Evolutionary conservation across 2,797 vertebrate species (phyloP).

Genomic region (Uromys caudimaculatus): DNA sequence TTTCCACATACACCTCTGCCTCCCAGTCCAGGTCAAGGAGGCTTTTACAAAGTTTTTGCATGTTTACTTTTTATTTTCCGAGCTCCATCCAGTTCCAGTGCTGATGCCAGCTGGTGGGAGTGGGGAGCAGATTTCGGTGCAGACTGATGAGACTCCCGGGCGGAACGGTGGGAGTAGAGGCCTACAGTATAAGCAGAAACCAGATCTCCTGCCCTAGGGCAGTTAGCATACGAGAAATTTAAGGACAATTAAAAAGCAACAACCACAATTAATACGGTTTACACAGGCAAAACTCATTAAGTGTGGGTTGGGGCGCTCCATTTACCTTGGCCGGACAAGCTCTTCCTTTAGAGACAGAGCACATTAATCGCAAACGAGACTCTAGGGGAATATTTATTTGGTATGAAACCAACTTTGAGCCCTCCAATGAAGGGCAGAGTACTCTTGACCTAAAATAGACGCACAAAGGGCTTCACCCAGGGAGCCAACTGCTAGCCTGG

Average conservation of each 20-base stretch:
- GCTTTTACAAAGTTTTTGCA: not conserved
- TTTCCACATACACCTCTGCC: not conserved
- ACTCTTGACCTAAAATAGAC: not conserved
- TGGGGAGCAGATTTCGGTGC: not conserved
- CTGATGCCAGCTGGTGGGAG: not conserved
- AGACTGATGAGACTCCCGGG: not conserved
- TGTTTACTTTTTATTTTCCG: not conserved
- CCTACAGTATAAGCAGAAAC: conserved; percentile 70
- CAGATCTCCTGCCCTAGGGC: conserved; percentile 68
- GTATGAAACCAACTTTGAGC: not conserved
- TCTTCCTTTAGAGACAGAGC: conserved; percentile 44
- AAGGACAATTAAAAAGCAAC: conserved; percentile 77
- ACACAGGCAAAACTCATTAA: conserved; percentile 78
- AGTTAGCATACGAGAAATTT: conserved; percentile 60
- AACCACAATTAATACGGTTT: conserved; percentile 72
- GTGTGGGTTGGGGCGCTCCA: conserved; percentile 16
- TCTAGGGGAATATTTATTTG: conserved; percentile 19
- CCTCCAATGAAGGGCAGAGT: not conserved
- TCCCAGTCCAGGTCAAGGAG: not conserved
- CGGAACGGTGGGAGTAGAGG: not conserved
- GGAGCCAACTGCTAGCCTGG: not conserved
- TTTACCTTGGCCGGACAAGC: conserved; percentile 46
- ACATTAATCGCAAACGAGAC: conserved; percentile 25
- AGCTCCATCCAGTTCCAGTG: not conserved
- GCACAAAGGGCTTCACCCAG: not conserved